Evolutionary conservation across 2,797 vertebrate genomes (phyloP).

Genomic region (Manis pentadactyla): DNA sequence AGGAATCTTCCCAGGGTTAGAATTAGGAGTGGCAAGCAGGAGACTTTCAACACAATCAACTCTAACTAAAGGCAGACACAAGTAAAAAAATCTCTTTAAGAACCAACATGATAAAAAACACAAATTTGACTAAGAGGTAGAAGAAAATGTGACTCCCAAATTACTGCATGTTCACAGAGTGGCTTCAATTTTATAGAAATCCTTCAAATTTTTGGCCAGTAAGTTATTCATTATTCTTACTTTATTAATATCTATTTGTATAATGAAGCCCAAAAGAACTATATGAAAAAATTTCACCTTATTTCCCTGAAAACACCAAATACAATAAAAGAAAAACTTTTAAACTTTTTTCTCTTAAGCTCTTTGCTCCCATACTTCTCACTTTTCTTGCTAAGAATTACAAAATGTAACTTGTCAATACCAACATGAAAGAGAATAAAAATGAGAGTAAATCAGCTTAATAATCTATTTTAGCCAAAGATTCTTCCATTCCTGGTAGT

Average conservation of each 20-base stretch:
- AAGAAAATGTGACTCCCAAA: conserved; percentile 69
- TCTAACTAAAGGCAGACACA: conserved; percentile 13
- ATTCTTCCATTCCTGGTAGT: neutral
- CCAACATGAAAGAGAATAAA: conserved; percentile 57
- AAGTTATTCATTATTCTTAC: neutral
- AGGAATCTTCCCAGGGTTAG: conserved; percentile 59
- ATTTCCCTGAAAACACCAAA: conserved; percentile 53
- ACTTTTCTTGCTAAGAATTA: conserved; percentile 36
- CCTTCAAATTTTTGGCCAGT: neutral
- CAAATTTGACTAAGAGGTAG: conserved; percentile 69
- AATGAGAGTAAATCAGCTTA: neutral
- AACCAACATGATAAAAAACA: conserved; percentile 66
- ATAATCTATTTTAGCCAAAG: conserved; percentile 57
- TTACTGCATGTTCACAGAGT: conserved; percentile 33
- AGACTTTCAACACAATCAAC: conserved; percentile 63
- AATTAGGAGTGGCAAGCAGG: conserved; percentile 55
- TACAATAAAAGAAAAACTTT: neutral
- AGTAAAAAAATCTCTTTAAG: conserved; percentile 65
- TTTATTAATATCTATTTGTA: neutral
- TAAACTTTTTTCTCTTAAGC: conserved; percentile 10
- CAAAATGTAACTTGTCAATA: conserved; percentile 46
- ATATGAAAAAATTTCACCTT: conserved; percentile 18
- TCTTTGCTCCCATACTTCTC: neutral
- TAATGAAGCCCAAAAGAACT: neutral
- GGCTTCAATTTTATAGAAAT: neutral